A percentile compares a stretch with the other conserved stretches of the same genome.
Evolutionary conservation across 1,140 invertebrate species (phyloP).

Genomic region (Drosophila sulfurigaster): DNA sequence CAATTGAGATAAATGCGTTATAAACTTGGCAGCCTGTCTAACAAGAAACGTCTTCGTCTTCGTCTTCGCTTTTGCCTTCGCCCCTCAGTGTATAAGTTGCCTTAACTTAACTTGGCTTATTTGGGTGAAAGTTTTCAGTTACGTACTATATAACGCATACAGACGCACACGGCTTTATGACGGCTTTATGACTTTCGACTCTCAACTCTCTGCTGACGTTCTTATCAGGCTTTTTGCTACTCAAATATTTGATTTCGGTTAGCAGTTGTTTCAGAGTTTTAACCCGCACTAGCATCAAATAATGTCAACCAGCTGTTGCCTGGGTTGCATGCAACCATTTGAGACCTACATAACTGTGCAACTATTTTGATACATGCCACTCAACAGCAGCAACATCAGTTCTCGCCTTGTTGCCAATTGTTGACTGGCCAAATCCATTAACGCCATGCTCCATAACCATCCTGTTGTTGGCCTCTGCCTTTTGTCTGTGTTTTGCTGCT

Average conservation of each 20-base stretch:
- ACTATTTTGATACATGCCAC: constrained; percentile 12
- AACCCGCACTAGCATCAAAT: constrained; percentile 18
- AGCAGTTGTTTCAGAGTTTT: constrained; percentile 32
- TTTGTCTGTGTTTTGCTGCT: not conserved
- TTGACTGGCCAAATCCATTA: constrained; percentile 49
- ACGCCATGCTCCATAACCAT: not conserved
- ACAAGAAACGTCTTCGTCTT: not conserved
- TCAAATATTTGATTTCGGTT: constrained; percentile 46
- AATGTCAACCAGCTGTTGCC: constrained; percentile 21
- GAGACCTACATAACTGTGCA: constrained; percentile 2
- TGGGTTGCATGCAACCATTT: constrained; percentile 16
- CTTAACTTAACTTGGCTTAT: constrained; percentile 11
- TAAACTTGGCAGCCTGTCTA: constrained; percentile 52
- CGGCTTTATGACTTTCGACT: constrained; percentile 36
- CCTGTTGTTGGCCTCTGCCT: not conserved
- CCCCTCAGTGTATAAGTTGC: too few relatives aligned
- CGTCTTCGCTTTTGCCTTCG: not conserved
- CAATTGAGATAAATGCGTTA: constrained; percentile 80
- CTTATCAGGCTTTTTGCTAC: constrained; percentile 56
- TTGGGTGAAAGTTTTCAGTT: constrained; percentile 47
- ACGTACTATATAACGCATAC: constrained; percentile 11
- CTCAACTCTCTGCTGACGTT: constrained; percentile 24
- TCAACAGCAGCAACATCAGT: constrained; percentile 1
- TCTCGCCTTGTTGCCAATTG: constrained; percentile 22
- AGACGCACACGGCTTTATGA: constrained; percentile 47